Conservation (phyloP, 23 tunicate species). For the Trididemnum clinides region DNA sequence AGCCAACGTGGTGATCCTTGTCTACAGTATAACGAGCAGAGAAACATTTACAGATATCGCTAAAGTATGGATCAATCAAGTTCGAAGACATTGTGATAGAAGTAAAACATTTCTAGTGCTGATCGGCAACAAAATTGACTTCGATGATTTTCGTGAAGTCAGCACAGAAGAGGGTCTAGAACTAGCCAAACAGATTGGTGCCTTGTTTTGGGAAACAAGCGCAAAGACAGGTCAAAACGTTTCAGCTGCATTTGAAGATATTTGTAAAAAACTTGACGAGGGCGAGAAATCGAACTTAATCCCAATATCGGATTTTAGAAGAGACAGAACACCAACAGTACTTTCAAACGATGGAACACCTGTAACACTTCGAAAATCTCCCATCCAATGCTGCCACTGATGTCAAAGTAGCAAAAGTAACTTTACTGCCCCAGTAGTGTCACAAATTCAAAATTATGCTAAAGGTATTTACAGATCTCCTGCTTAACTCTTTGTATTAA, state of each 20-base stretch:
- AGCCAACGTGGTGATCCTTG: conserved; percentile 33
- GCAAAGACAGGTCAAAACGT: conserved; percentile 39
- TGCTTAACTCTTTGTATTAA: no score
- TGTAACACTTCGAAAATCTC: neutral
- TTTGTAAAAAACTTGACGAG: neutral
- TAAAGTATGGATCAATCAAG: conserved; percentile 10
- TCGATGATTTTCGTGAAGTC: conserved; percentile 14
- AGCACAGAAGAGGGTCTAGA: neutral
- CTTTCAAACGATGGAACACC: neutral
- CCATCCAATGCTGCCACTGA: neutral
- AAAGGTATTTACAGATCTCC: no score
- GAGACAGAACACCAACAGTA: neutral
- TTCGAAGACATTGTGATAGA: neutral
- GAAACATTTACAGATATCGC: neutral
- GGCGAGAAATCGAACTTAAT: neutral
- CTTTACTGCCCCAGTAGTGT: no score
- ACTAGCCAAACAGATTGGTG: conserved; percentile 12
- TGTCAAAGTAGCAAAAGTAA: no score
- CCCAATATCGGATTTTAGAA: neutral
- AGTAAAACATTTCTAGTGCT: neutral
- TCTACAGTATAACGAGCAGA: conserved; percentile 18
- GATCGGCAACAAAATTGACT: conserved; percentile 42
- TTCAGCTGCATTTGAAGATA: neutral
- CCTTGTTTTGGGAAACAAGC: conserved; percentile 26
- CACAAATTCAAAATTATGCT: no score